phyloP scores from a whole-genome alignment of 2,888 invertebrate genomes.

The Xylophagus ater region DNA sequence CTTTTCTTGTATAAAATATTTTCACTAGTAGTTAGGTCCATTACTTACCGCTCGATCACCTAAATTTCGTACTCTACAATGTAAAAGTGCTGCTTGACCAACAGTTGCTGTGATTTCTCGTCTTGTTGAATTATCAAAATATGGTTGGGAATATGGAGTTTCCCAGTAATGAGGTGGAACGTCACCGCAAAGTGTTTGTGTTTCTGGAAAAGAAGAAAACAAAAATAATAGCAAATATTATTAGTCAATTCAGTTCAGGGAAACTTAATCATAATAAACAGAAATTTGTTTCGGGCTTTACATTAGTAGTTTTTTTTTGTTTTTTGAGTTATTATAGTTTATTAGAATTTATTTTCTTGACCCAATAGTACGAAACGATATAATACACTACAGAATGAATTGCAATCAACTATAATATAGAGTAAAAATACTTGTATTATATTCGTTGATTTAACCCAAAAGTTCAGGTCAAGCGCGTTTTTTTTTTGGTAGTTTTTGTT shows the following conservation, averaged over 20 bases:
- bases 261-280: no score
- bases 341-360: no score
- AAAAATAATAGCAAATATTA: constrained; percentile 9
- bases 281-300: no score
- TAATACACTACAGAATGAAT: no score
- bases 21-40: no score
- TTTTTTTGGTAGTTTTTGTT: constrained; percentile 1
- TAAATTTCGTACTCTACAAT: constrained; percentile 75
- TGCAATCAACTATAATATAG: neutral
- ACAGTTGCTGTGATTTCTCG: constrained; percentile 77
- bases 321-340: no score
- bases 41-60: constrained; percentile 77
- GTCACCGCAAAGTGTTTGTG: constrained; percentile 35
- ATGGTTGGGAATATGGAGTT: constrained; percentile 68
- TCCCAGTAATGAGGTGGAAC: constrained; percentile 40
- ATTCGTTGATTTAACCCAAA: neutral
- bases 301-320: no score
- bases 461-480: neutral
- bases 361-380: no score
- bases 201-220: constrained; percentile 25
- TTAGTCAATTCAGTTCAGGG: constrained; percentile 8
- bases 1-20: no score
- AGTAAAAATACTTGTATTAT: neutral
- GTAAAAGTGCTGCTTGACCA: constrained; percentile 74
- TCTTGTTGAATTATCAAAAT: constrained; percentile 78